Base-by-base conservation (phyloP, 2,888 invertebrate species). In the Ormyrus rosae region DNA sequence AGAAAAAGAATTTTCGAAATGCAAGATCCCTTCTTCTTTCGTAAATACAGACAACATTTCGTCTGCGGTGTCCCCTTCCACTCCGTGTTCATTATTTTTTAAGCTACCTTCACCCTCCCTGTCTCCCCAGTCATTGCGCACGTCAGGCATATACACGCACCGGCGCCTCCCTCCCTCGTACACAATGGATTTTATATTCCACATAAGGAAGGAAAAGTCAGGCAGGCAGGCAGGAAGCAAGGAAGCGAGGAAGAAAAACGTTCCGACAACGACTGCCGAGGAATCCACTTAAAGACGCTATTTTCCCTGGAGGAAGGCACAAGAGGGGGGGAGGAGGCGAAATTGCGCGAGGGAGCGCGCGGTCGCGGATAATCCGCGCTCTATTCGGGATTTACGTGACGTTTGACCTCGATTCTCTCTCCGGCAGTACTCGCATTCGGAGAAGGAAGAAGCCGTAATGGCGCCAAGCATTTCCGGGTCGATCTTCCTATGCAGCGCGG, bases 251-350 rank as follows among this genome's bases (percentile, higher is more conserved):
- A 61, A 72, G 73, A 73, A 78, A 72, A 69, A 53, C 58, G 50
- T 46, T 51, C 19, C 56, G 50, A 72, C 56, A 69, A 63, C 51
- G 63, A 69, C 63, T 61, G 81, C 63, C 73, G 19, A 63, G 75
- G 78, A 79, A 70, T 78, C 79, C 79, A 82, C 73, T 82, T 82
- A 79, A 81, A 81, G 77, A 73, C 73, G 65, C 73, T 72, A 64
- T 74, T 74, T 65, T 73, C 63, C 61, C 51, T 46, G 19, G 19
- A 19, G 19, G 19, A 19, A 19, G 19, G 19, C 19, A 19, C 1
- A 19, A 19, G 19, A 19, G 19, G 19, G 19, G 13, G 45, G 45
- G 46, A 10, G 48, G 56, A 61, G n/a, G 53, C 77, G 72, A 71
- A 69, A 73, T 77, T 63, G 63, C 63, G 58, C 50, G 50, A 63